Base-by-base conservation (phyloP, 2,888 invertebrate genomes). In the Syritta pipiens region DNA sequence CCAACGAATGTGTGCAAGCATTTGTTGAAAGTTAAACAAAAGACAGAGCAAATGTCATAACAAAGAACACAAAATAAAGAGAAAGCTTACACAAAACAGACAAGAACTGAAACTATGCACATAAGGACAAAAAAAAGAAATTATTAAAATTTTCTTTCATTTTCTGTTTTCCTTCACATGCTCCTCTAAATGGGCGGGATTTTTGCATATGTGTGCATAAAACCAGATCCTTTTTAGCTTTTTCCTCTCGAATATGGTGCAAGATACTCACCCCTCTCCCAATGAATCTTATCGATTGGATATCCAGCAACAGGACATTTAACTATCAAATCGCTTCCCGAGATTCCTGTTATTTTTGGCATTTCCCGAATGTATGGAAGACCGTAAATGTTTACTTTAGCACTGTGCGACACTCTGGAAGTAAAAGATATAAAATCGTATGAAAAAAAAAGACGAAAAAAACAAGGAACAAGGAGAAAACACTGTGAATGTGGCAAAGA, bases 281-380 rank as follows among this genome's bases (percentile, higher is more conserved):
- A 97, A 17, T 93, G 93, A 85, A 96, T 94, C 81, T 93, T 92
- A 87, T 95, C 94, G 83, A 96, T 96, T 20, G 96, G 96, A 89
- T 94, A 96, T 28, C 96, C 96, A 63, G 96, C 96, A 14, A 95
- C 96, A 5, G 96, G 96, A 87, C 96, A 96, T 89, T 96, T 95
- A 86, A 96, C 94, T 85, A 94, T 91, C 86, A 96, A 91, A 88
- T 94, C 94, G 84, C 91, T 93, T 40, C 96, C 96, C 30, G 96
- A 95, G 26, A 96, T 94, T 4, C 96, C 96, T 5, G 94, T 95
- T 81, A 96, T 93, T 90, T 95, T 95, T 28, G 95, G 94, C 95
- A 96, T 96, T 87, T 94, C 94, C 37, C 96, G 90, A 84, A 96
- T 95, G 86, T 93, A 96, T 40, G 96, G 96, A 82, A 94, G 90